phyloP scores from a whole-genome alignment of 2,888 invertebrate species.

The Hydroisotoma schaefferi region DNA sequence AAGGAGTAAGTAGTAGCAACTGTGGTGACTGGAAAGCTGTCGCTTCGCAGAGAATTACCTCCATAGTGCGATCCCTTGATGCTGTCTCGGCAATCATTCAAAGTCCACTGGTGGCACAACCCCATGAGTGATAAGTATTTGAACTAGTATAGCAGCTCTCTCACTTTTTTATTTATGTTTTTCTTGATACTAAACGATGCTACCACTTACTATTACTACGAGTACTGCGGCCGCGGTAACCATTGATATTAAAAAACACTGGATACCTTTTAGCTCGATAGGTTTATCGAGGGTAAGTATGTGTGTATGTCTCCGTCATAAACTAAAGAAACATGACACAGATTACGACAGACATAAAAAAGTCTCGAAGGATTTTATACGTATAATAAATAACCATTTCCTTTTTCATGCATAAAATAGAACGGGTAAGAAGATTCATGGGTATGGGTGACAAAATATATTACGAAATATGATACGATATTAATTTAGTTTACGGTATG shows the following conservation, averaged over 20 bases:
- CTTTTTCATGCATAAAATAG: not conserved
- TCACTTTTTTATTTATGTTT: slow-evolving; percentile 3
- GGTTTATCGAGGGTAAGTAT: too few species aligned
- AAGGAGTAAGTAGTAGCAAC: slow-evolving; percentile 13
- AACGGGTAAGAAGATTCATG: too few species aligned
- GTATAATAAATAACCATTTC: slow-evolving; percentile 3
- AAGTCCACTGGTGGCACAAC: slow-evolving; percentile 45
- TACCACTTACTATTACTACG: not conserved
- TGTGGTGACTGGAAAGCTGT: slow-evolving; percentile 42
- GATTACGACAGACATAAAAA: not conserved
- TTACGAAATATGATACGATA: too few species aligned
- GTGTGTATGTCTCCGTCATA: too few species aligned
- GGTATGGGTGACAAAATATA: too few species aligned
- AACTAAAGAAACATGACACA: not conserved
- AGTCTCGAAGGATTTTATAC: slow-evolving; percentile 3
- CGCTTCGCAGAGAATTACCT: slow-evolving; percentile 43
- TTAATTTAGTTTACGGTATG: too few species aligned
- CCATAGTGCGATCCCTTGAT: slow-evolving; percentile 42
- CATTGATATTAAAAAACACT: too few species aligned
- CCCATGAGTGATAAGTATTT: slow-evolving; percentile 34
- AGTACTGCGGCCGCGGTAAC: too few species aligned
- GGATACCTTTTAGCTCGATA: too few species aligned
- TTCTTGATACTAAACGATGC: slow-evolving; percentile 7
- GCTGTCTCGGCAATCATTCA: slow-evolving; percentile 45
- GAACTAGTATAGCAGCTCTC: too few species aligned